Conservation (phyloP, 2,797 vertebrate species). For the Dallia pectoralis region DNA sequence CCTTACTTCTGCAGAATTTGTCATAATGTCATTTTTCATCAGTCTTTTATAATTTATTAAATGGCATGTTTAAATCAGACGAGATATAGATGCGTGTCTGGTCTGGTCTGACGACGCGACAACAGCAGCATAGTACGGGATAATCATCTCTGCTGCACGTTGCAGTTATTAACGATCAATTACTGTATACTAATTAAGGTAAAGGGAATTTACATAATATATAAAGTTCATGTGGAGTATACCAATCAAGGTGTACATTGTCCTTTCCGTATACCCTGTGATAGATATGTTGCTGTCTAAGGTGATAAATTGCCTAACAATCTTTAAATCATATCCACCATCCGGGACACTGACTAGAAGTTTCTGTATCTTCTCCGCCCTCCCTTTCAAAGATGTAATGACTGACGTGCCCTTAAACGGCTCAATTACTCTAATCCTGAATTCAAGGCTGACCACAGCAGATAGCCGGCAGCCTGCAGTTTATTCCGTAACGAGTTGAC, state of each 20-base stretch:
- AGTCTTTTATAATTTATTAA: neutral
- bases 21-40: constrained; percentile 1
- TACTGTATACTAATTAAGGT: neutral
- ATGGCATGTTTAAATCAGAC: neutral
- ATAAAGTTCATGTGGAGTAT: neutral
- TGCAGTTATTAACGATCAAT: neutral
- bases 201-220: neutral
- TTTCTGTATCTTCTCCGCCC: constrained; percentile 5
- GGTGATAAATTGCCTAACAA: constrained; percentile 38
- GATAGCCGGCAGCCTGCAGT: neutral
- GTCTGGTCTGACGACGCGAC: neutral
- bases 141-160: neutral
- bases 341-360: neutral
- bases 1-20: constrained; percentile 14
- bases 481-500: constrained; percentile 20
- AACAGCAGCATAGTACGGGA: neutral
- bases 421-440: constrained; percentile 71
- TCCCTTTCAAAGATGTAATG: constrained; percentile 58
- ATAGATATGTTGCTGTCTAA: constrained; percentile 30
- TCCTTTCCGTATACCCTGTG: constrained; percentile 1
- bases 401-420: constrained; percentile 74
- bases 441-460: constrained; percentile 52
- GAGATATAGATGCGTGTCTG: neutral
- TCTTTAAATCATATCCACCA: neutral
- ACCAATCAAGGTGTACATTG: neutral